A percentile compares a stretch with the other conserved stretches of the same genome.
These are phyloP conservation scores for Mactra quadrangularis DNA, from an alignment of 1,140 invertebrate species.

Conservation along the genomic window DNA sequence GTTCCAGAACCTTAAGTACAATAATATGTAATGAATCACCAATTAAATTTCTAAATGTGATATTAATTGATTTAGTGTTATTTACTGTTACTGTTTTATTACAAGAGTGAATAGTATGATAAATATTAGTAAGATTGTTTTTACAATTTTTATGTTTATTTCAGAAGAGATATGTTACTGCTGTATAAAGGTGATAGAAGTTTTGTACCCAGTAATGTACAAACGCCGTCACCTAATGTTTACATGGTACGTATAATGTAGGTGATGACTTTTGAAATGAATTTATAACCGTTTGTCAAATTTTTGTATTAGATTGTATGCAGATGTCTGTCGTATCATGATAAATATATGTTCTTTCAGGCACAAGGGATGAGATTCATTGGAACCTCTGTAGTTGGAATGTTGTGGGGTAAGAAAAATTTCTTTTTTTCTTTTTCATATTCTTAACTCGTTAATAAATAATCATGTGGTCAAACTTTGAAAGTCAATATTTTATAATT, in stretches of 20 bases:
- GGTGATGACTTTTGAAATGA: neutral
- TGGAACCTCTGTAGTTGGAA: conserved; percentile 23
- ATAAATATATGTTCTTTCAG: neutral
- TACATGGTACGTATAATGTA: conserved; percentile 13
- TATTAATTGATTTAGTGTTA: no score
- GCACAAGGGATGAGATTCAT: conserved; percentile 33
- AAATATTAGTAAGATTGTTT: neutral
- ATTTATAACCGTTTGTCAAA: neutral
- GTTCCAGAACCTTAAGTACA: no score
- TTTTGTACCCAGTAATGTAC: conserved; percentile 8
- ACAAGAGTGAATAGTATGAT: no score
- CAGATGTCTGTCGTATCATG: neutral
- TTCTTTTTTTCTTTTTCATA: neutral
- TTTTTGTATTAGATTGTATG: neutral
- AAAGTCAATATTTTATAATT: neutral
- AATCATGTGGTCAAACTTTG: neutral
- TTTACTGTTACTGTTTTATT: no score
- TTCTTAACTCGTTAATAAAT: neutral
- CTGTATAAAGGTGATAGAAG: conserved; percentile 44
- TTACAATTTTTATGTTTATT: neutral
- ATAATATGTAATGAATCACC: no score
- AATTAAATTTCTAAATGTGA: no score
- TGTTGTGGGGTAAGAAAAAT: conserved; percentile 23
- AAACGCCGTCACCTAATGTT: conserved; percentile 6
- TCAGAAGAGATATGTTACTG: conserved; percentile 36